Conservation (phyloP, 2,888 invertebrate genomes). For the Dolichomitus sp. region DNA sequence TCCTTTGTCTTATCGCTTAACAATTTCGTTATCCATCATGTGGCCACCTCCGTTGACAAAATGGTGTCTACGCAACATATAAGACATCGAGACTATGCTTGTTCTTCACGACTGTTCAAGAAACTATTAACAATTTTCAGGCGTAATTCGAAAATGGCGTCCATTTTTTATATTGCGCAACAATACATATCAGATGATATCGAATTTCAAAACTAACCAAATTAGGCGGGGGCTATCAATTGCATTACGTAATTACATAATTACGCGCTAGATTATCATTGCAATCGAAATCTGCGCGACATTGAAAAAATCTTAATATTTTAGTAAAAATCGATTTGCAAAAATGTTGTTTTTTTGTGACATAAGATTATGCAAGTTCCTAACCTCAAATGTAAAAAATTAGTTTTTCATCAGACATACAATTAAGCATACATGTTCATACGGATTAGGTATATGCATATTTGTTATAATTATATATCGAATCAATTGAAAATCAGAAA, state of each 20-base stretch:
- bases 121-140: neutral
- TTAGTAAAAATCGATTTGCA: neutral
- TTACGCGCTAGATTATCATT: neutral
- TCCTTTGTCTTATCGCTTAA: neutral
- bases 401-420: neutral
- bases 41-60: conserved; percentile 56
- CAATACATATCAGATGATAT: neutral
- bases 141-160: neutral
- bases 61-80: conserved; percentile 53
- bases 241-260: neutral
- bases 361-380: conserved; percentile 5
- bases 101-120: too few species aligned
- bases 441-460: neutral
- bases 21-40: conserved; percentile 49
- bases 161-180: neutral
- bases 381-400: conserved; percentile 50
- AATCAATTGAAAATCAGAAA: conserved; percentile 11
- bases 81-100: neutral
- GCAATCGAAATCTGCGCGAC: neutral
- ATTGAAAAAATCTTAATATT: neutral
- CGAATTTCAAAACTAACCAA: neutral
- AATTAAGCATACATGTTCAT: conserved; percentile 3
- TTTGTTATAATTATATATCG: neutral
- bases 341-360: conserved; percentile 10
- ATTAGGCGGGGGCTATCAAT: neutral